Conservation (phyloP, 2,888 invertebrate genomes). For the Hirtodrosophila confusa region DNA sequence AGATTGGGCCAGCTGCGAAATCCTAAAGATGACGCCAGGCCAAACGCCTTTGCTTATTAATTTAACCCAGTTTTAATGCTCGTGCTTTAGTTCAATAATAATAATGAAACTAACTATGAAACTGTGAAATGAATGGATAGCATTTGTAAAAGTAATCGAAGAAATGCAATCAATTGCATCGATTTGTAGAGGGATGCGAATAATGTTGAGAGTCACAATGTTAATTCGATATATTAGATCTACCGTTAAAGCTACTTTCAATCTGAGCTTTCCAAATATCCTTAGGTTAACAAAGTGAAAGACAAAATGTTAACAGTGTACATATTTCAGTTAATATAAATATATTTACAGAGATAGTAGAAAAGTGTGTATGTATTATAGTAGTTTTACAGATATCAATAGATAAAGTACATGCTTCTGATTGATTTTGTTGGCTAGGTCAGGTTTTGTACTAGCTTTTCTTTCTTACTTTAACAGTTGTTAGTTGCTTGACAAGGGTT, state of each 20-base stretch:
- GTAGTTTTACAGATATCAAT: neutral
- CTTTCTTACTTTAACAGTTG: neutral
- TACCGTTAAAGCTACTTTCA: slow-evolving; percentile 10
- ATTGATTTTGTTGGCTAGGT: slow-evolving; percentile 24
- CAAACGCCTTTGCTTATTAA: slow-evolving; percentile 58
- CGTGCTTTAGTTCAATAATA: slow-evolving; percentile 50
- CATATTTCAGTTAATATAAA: too few relatives aligned
- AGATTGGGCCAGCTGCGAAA: slow-evolving; percentile 41
- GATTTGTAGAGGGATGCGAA: slow-evolving; percentile 7
- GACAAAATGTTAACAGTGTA: neutral
- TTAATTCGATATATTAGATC: slow-evolving; percentile 23
- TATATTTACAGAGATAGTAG: too few relatives aligned
- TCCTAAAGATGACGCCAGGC: slow-evolving; percentile 48
- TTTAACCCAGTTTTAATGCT: slow-evolving; percentile 59
- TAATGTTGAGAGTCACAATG: slow-evolving; percentile 9
- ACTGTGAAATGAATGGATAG: slow-evolving; percentile 35
- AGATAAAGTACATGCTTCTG: neutral
- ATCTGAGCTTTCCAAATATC: slow-evolving; percentile 17
- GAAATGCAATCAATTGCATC: slow-evolving; percentile 33
- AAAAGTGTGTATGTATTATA: too few relatives aligned
- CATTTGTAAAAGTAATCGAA: slow-evolving; percentile 16
- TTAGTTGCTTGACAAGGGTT: too few relatives aligned
- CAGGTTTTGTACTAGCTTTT: slow-evolving; percentile 11
- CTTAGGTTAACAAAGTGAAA: neutral
- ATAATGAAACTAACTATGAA: slow-evolving; percentile 7